Conservation (phyloP, 1,140 invertebrate genomes). For the Drosophila sturtevanti region DNA sequence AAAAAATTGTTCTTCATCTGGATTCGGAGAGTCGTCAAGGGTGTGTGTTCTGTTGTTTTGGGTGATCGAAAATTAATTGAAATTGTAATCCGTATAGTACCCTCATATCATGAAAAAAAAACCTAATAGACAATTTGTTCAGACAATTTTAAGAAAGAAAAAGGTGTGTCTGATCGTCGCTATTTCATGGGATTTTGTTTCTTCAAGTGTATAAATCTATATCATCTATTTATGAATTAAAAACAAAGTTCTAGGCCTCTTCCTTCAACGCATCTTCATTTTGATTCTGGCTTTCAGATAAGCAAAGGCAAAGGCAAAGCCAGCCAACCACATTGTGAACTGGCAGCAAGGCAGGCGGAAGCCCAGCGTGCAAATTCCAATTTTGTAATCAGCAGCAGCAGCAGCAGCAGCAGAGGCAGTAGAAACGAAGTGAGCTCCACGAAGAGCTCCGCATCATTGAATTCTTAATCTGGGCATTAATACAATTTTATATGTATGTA, state of each 20-base stretch:
- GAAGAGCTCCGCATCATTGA: slow-evolving; percentile 64
- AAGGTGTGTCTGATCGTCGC: too few species aligned
- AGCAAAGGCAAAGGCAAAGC: slow-evolving; percentile 21
- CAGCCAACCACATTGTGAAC: slow-evolving; percentile 13
- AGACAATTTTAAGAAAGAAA: too few species aligned
- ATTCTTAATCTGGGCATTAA: slow-evolving; percentile 81
- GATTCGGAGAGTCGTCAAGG: too few species aligned
- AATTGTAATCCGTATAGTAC: too few species aligned
- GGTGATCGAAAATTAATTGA: too few species aligned
- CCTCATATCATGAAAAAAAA: too few species aligned
- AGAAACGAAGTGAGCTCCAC: slow-evolving; percentile 31
- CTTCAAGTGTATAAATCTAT: background rate
- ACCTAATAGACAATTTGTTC: too few species aligned
- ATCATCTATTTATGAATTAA: slow-evolving; percentile 59
- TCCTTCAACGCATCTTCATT: slow-evolving; percentile 18
- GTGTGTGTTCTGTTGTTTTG: too few species aligned
- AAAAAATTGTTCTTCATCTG: too few species aligned
- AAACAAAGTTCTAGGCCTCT: slow-evolving; percentile 35
- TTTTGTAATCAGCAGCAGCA: slow-evolving; percentile 59
- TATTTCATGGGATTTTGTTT: background rate
- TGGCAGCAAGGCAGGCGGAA: slow-evolving; percentile 52
- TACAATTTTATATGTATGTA: slow-evolving; percentile 66
- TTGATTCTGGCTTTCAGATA: slow-evolving; percentile 36
- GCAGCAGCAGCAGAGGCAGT: background rate
- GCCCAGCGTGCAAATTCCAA: slow-evolving; percentile 72